Conservation (phyloP, 2,888 invertebrate species). For the Lottia gigantea region DNA sequence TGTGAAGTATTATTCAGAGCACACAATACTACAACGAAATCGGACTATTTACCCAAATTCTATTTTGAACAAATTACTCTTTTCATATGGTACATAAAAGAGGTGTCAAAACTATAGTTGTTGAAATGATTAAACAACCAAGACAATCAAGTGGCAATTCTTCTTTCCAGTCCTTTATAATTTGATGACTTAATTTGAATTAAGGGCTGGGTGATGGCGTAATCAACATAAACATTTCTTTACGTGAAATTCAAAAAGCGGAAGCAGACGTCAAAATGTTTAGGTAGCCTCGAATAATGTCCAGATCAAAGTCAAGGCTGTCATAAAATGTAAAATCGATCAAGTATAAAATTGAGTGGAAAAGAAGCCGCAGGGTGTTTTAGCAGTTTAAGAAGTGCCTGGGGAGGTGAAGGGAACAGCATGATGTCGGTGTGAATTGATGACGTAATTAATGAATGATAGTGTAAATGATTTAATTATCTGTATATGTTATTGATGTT, state of each 20-base stretch:
- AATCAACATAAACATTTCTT: conserved; percentile 8
- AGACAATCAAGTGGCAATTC: too few relatives aligned
- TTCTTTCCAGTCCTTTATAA: not conserved
- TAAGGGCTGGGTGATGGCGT: not conserved
- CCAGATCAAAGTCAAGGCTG: conserved; percentile 4
- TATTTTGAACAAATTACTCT: too few relatives aligned
- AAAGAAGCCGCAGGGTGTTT: not conserved
- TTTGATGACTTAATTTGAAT: conserved; percentile 2
- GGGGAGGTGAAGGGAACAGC: conserved; percentile 1
- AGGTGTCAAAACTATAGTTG: too few relatives aligned
- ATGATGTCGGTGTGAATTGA: not conserved
- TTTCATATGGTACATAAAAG: too few relatives aligned
- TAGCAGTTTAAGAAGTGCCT: not conserved
- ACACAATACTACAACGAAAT: too few relatives aligned
- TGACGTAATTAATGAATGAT: conserved; percentile 7
- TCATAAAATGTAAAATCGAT: not conserved
- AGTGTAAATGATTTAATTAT: conserved; percentile 7
- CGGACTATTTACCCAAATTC: too few relatives aligned
- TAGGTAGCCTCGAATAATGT: not conserved
- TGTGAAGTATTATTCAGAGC: too few relatives aligned
- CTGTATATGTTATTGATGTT: not conserved
- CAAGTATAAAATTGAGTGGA: not conserved
- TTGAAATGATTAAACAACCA: too few relatives aligned
- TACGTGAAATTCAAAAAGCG: not conserved
- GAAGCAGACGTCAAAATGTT: conserved; percentile 9